These are phyloP conservation scores for Prenolepis imparis DNA, from an alignment of 2,888 invertebrate genomes.

Conservation along the genomic window DNA sequence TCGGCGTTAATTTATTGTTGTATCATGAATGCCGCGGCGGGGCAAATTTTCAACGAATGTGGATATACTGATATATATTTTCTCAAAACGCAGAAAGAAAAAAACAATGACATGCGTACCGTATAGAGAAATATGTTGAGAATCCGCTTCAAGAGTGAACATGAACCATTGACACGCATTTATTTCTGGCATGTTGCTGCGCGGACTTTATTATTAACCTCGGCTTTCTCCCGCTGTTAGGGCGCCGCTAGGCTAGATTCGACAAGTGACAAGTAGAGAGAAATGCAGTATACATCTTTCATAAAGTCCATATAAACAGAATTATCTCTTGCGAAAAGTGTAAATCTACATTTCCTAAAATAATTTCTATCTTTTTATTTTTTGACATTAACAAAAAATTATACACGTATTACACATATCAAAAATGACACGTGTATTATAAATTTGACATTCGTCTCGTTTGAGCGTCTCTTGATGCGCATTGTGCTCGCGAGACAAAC, in stretches of 20 bases:
- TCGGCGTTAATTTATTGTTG: constrained; percentile 75
- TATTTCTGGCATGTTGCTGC: constrained; percentile 53
- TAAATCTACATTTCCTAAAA: neutral
- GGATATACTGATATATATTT: constrained; percentile 57
- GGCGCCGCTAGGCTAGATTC: constrained; percentile 10
- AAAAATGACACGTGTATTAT: neutral
- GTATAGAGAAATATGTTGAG: constrained; percentile 37
- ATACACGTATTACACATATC: too few relatives aligned
- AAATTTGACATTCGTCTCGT: neutral
- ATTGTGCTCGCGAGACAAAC: constrained; percentile 65
- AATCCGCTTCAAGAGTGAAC: neutral
- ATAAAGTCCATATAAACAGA: neutral
- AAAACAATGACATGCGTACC: constrained; percentile 58
- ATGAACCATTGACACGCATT: constrained; percentile 32
- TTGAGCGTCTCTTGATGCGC: constrained; percentile 8
- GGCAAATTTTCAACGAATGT: constrained; percentile 52
- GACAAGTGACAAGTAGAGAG: constrained; percentile 6
- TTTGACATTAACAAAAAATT: neutral
- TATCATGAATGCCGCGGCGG: constrained; percentile 60
- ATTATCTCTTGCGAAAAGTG: neutral
- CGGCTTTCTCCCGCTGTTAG: constrained; percentile 34
- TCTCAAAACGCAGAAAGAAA: constrained; percentile 42
- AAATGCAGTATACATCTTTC: neutral
- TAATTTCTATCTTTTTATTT: neutral
- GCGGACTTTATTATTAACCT: constrained; percentile 59